Evolutionary conservation across 2,113 vertebrate species (phyloP).

Genomic region (Pterocles orientalis): DNA sequence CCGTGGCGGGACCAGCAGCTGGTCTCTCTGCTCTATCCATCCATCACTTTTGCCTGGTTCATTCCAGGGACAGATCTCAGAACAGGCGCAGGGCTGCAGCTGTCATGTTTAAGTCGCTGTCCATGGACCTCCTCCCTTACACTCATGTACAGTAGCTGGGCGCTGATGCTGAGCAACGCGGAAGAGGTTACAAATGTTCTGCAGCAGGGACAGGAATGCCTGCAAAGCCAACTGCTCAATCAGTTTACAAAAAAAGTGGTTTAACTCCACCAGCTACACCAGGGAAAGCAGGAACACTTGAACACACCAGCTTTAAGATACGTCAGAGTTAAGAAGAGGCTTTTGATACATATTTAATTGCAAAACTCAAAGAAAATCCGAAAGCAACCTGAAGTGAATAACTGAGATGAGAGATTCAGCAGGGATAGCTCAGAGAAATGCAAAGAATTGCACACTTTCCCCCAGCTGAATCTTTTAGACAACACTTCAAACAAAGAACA

Average conservation of each 20-base stretch:
- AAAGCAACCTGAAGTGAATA: neutral
- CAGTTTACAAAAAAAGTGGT: neutral
- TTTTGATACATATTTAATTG: conserved; percentile 65
- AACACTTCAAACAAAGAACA: neutral
- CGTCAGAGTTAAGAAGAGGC: neutral
- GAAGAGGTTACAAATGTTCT: neutral
- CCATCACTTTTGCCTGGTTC: neutral
- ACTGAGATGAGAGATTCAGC: neutral
- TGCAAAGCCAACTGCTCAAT: neutral
- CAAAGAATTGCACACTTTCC: neutral
- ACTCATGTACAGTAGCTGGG: neutral
- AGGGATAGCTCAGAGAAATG: neutral
- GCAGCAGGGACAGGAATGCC: neutral
- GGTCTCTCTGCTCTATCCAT: neutral
- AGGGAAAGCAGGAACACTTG: neutral
- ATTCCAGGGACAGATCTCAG: too few species aligned
- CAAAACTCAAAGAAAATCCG: conserved; percentile 33
- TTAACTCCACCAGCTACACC: neutral
- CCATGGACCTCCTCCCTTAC: neutral
- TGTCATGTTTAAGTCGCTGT: rapidly evolving
- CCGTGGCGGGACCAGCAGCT: neutral
- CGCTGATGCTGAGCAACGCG: neutral
- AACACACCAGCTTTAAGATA: neutral
- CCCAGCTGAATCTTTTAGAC: neutral
- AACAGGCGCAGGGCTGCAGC: neutral